A percentile compares a stretch with the other conserved stretches of the same genome.
These are phyloP conservation scores for Leucophora obtusa DNA, from an alignment of 2,888 invertebrate species.

Conservation along the genomic window DNA sequence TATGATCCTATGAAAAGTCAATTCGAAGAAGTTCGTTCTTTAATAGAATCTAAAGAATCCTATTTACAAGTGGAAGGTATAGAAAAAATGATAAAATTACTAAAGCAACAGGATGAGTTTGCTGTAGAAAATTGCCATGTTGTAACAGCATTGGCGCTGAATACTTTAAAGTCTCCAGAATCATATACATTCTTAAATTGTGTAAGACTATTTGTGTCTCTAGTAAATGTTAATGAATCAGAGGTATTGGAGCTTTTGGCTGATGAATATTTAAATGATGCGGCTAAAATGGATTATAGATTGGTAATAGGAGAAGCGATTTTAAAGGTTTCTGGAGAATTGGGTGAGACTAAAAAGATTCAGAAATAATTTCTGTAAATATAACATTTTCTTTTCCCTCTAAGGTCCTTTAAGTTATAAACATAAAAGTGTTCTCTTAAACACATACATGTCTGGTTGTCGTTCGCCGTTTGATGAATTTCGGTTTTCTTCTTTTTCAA, in stretches of 20 bases:
- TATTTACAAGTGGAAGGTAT: slow-evolving; percentile 77
- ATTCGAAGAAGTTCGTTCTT: slow-evolving; percentile 69
- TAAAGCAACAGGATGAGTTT: slow-evolving; percentile 70
- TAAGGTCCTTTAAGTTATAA: slow-evolving; percentile 76
- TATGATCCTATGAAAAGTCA: slow-evolving; percentile 7
- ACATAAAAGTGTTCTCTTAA: slow-evolving; percentile 74
- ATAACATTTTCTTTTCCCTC: neutral
- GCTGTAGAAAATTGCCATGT: slow-evolving; percentile 72
- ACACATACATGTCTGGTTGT: slow-evolving; percentile 75
- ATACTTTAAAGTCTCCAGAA: slow-evolving; percentile 74
- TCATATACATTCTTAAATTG: slow-evolving; percentile 78
- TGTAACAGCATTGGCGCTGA: slow-evolving; percentile 74
- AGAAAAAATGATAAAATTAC: slow-evolving; percentile 72
- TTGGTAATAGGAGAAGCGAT: slow-evolving; percentile 77
- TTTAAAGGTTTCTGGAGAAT: slow-evolving; percentile 73
- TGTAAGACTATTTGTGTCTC: slow-evolving; percentile 73
- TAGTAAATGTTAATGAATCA: slow-evolving; percentile 73
- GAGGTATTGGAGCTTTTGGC: slow-evolving; percentile 75
- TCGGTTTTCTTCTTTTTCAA: slow-evolving; percentile 76
- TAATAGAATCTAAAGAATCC: slow-evolving; percentile 72
- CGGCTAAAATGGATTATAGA: slow-evolving; percentile 72
- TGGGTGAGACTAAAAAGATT: slow-evolving; percentile 68
- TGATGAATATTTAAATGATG: slow-evolving; percentile 75
- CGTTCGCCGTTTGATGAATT: slow-evolving; percentile 74
- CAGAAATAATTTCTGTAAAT: neutral